phyloP scores from a whole-genome alignment of 2,113 vertebrate species.

The Micronycteris hirsuta region DNA sequence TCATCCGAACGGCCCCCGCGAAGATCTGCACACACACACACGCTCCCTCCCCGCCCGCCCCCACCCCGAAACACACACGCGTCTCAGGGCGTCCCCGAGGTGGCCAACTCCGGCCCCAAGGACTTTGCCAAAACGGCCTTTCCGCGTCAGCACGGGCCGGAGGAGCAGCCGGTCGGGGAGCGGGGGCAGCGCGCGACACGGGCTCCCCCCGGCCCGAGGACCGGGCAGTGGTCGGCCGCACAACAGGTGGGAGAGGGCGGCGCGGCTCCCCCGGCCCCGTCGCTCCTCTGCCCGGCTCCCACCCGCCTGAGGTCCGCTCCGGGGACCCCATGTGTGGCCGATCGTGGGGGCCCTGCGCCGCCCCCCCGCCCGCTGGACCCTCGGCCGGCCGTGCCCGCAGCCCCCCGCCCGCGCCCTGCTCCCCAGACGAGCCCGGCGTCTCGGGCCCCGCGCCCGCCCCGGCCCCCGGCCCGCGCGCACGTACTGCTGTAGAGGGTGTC shows the following conservation, averaged over 20 bases:
- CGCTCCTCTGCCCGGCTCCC: not conserved
- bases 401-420: not conserved
- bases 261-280: not conserved
- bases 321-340: not conserved
- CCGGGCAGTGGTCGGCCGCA: conserved; percentile 35
- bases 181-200: not conserved
- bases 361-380: not conserved
- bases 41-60: not conserved
- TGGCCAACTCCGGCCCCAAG: not conserved
- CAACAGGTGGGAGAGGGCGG: conserved; percentile 72
- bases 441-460: not conserved
- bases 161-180: not conserved
- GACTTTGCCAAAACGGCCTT: conserved; percentile 57
- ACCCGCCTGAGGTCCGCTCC: not conserved
- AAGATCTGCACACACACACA: not conserved
- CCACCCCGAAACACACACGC: not conserved
- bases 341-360: not conserved
- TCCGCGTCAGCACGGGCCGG: not conserved
- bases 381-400: not conserved
- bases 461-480: conserved; percentile 73
- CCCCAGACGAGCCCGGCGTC: not conserved
- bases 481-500: conserved; percentile 98
- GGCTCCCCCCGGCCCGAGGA: not conserved
- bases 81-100: not conserved
- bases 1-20: not conserved